Evolutionary conservation across 2,888 invertebrate genomes (phyloP).

Genomic region (Orthonychiurus folsomi): DNA sequence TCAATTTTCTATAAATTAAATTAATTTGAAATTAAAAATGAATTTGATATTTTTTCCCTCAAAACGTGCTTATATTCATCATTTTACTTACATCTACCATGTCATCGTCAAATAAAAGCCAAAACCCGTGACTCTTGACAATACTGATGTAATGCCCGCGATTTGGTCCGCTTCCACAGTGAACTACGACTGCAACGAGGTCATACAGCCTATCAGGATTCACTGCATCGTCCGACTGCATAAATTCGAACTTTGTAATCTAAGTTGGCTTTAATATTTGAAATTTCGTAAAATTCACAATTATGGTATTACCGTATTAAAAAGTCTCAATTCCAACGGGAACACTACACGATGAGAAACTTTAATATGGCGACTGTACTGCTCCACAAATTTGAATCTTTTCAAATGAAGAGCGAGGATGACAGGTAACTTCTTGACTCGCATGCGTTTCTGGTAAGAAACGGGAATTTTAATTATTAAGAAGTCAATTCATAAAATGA

Average conservation of each 20-base stretch:
- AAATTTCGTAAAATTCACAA: not conserved
- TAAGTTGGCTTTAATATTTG: not conserved
- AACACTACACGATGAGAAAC: constrained; percentile 98
- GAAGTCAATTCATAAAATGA: constrained; percentile 12
- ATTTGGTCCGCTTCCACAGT: constrained; percentile 98
- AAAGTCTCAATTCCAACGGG: constrained; percentile 90
- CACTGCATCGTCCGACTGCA: constrained; percentile 92
- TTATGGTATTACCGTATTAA: constrained; percentile 72
- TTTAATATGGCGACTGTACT: constrained; percentile 96
- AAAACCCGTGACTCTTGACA: constrained; percentile 98
- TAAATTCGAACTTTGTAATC: constrained; percentile 30
- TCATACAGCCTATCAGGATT: constrained; percentile 98
- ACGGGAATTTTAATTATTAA: constrained; percentile 13
- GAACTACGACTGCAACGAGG: constrained; percentile 97
- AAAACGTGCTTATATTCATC: not conserved
- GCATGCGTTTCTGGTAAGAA: constrained; percentile 69
- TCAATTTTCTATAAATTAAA: constrained; percentile 89
- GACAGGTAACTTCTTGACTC: constrained; percentile 95
- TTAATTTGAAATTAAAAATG: not conserved
- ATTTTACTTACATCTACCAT: constrained; percentile 87
- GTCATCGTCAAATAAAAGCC: constrained; percentile 99
- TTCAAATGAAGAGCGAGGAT: constrained; percentile 96
- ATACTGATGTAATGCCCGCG: constrained; percentile 99
- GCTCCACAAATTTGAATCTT: constrained; percentile 95
- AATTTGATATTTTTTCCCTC: too few species aligned